Evolutionary conservation across 2,113 vertebrate genomes (phyloP), one percentile per base, ranked within the genome.

Genomic region (Panthera uncia): DNA sequence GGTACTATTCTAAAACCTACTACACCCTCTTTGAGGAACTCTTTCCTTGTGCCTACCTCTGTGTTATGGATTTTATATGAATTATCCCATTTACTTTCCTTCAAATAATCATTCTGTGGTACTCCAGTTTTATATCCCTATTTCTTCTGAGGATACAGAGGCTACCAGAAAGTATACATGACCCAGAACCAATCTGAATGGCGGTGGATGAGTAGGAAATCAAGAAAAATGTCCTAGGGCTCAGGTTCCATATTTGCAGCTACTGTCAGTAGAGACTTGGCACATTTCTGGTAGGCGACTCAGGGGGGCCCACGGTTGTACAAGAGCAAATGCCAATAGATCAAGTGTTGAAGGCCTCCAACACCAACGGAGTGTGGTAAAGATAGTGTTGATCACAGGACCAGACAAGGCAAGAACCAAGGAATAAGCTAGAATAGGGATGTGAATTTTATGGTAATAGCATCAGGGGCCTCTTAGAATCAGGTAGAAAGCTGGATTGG

Each of bases 261-360:
- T 69, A 76, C 48, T 95, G 33, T 90, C 61, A 83, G 1, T 6
- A 74, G 36, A 84, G n/a, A 84, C 18, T 38, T 85, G 21, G 73
- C 38, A 86, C 65, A 66, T 73, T 92, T 94, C 61, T 63, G 19
- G 15, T 36, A 57, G 8, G 19, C 23, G 25, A 83, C 11, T 91
- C 19, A 48, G 33, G 61, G 12, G 6, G 41, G 0, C 21, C 8
- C 15, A 19, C 10, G 11, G 9, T 14, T 81, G 16, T 68, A 73
- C 52, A 96, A 92, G 36, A 86, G 6, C n/a, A 85, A 92, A 98
- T 65, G 19, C 14, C 71, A 95, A 50, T 1, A 85, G 23, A 76
- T 50, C 12, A 81, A 73, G 31, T 12, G 1, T 33, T 7, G 89
- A 85, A 76, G 15, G 9, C 11, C 41, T 61, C 29, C 9, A 27